phyloP scores from a whole-genome alignment of 2,888 invertebrate genomes.

The Stegophylla sp. region DNA sequence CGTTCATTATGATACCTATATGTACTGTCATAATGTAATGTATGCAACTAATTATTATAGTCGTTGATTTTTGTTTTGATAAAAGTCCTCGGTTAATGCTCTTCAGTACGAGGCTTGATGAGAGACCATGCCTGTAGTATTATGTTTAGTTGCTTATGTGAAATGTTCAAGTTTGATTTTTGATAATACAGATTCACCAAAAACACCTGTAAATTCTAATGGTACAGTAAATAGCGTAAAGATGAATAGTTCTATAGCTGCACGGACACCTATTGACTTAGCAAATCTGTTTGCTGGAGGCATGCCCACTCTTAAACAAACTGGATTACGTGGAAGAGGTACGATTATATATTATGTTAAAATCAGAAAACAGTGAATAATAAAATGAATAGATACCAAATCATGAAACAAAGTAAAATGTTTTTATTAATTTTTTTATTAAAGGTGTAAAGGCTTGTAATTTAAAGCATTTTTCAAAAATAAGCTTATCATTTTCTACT shows the following conservation, averaged over 20 bases:
- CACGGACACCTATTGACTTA: constrained; percentile 64
- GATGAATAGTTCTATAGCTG: constrained; percentile 55
- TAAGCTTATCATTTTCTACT: too few relatives aligned
- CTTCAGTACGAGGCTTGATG: neutral
- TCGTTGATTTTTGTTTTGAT: neutral
- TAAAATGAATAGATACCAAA: neutral
- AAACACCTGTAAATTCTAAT: constrained; percentile 54
- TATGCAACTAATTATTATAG: neutral
- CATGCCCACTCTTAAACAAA: constrained; percentile 81
- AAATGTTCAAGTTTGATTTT: constrained; percentile 41
- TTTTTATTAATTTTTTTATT: neutral
- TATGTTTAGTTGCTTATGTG: constrained; percentile 40
- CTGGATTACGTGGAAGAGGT: constrained; percentile 66
- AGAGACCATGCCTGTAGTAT: constrained; percentile 34
- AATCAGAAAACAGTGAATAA: neutral
- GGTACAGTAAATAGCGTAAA: constrained; percentile 43
- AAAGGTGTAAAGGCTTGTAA: too few relatives aligned
- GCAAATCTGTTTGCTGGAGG: constrained; percentile 83
- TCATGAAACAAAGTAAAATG: neutral
- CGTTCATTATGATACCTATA: neutral
- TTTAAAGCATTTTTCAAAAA: too few relatives aligned
- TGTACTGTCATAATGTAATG: neutral
- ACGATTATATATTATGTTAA: constrained; percentile 37
- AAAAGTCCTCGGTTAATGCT: neutral
- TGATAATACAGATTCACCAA: constrained; percentile 49